These are phyloP conservation scores for Nannobrachium achirus DNA, from an alignment of 2,113 vertebrate species.

Conservation along the genomic window DNA sequence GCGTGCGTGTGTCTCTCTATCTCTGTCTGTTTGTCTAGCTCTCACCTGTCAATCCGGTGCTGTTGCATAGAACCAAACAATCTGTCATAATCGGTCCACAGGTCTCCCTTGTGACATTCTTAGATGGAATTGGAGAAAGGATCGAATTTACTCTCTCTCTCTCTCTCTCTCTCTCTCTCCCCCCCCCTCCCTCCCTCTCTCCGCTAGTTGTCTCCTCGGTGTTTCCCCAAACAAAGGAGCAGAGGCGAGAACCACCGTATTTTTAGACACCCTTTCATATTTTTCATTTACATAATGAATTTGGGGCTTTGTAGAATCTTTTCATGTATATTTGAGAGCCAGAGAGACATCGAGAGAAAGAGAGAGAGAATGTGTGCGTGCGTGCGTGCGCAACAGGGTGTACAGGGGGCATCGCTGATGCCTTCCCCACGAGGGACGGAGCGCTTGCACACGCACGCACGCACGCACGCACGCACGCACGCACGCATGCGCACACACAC, in stretches of 20 bases:
- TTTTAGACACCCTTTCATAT: conserved; percentile 78
- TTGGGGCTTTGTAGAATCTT: conserved; percentile 65
- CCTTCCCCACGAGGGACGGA: conserved; percentile 43
- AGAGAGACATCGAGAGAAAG: neutral
- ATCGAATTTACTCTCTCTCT: neutral
- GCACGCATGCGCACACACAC: conserved; percentile 14
- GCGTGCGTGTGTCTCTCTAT: too few species aligned
- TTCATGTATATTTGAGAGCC: conserved; percentile 69
- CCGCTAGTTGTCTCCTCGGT: conserved; percentile 32
- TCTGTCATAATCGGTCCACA: too few species aligned
- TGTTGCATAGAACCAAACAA: too few species aligned
- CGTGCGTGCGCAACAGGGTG: conserved; percentile 45
- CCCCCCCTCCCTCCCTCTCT: neutral
- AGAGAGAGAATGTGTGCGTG: neutral
- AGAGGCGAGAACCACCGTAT: conserved; percentile 60
- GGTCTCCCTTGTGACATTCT: too few species aligned
- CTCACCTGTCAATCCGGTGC: neutral
- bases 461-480: conserved; percentile 23
- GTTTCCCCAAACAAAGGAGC: conserved; percentile 61
- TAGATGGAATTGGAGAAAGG: too few species aligned
- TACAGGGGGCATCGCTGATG: conserved; percentile 52
- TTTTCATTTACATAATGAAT: conserved; percentile 76
- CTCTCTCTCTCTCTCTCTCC: conserved; percentile 12
- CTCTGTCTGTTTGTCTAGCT: conserved; percentile 26
- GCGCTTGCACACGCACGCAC: neutral